A percentile compares a stretch with the other conserved stretches of the same genome.
Conservation (phyloP, 2,888 invertebrate genomes). For the Monoplex corrugatus region DNA sequence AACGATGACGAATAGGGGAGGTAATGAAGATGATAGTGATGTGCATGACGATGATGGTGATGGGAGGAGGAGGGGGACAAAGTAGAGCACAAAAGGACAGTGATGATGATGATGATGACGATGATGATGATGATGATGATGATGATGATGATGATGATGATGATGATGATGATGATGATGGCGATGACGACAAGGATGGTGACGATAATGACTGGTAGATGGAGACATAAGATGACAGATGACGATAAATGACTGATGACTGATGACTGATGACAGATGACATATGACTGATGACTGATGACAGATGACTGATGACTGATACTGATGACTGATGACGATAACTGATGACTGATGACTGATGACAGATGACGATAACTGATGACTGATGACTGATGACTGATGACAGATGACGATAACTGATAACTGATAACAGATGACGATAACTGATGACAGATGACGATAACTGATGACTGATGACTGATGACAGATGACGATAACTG, state of each 20-base stretch:
- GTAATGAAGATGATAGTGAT: background rate
- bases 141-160: constrained; percentile 34
- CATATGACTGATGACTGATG: too few species aligned
- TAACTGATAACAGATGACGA: too few species aligned
- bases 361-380: too few species aligned
- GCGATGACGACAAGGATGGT: background rate
- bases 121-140: constrained; percentile 32
- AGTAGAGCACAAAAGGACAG: too few species aligned
- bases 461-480: background rate
- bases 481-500: too few species aligned
- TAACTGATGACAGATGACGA: background rate
- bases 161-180: constrained; percentile 8
- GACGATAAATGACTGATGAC: too few species aligned
- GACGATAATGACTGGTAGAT: background rate
- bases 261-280: too few species aligned
- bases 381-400: background rate
- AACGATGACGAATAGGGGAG: background rate
- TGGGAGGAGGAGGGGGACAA: background rate
- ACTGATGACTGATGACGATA: too few species aligned
- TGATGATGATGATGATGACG: too few species aligned
- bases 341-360: too few species aligned
- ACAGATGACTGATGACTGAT: too few species aligned
- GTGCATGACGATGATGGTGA: background rate
- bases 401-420: background rate
- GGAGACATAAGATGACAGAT: background rate